Base-by-base conservation (phyloP, 2,888 invertebrate genomes). In the Caenorhabditis parvicauda region DNA sequence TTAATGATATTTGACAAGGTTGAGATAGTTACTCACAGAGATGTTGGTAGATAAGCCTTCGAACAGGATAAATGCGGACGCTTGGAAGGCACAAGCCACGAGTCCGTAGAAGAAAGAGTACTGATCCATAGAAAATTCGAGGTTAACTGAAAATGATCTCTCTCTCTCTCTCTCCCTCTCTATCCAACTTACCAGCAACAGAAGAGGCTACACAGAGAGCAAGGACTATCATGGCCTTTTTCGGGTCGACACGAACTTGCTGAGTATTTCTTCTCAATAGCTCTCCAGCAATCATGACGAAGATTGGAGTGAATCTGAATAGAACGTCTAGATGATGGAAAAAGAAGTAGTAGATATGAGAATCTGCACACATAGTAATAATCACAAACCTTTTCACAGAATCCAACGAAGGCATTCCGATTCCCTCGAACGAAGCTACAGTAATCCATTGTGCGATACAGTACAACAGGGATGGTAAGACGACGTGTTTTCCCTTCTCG, bases 331-430 rank as follows among this genome's bases (percentile, higher is more conserved):
- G 19, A 21, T n/a, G n/a, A n/a, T n/a, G n/a, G n/a, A n/a, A n/a
- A n/a, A n/a, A n/a, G n/a, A n/a, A n/a, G n/a, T n/a, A n/a, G n/a
- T n/a, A n/a, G n/a, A n/a, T n/a, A n/a, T 32, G 9, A 32, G n/a
- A 84, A 63, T 1, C 19, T 41, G 1, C 19, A 9, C 1, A 1
- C 9, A 41, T n/a, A 1, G 1, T 41, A 14, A 41, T 9, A 17
- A n/a, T 9, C 41, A 9, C 1, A 19, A n/a, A 84, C 47, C 85
- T 78, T 72, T 86, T 85, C 25, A 86, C 67, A 3, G 84, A 83
- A 2, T 84, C 84, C 71, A 85, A 86, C 81, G 85, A 83, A 1
- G 86, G 85, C 65, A 86, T 82, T 58, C 84, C 85, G 82, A 85
- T 84, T 47, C 85, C 84, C 60, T 83, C 82, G 25, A 86, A 79